Conservation (phyloP, 1,140 invertebrate species). For the Aphis gossypii region DNA sequence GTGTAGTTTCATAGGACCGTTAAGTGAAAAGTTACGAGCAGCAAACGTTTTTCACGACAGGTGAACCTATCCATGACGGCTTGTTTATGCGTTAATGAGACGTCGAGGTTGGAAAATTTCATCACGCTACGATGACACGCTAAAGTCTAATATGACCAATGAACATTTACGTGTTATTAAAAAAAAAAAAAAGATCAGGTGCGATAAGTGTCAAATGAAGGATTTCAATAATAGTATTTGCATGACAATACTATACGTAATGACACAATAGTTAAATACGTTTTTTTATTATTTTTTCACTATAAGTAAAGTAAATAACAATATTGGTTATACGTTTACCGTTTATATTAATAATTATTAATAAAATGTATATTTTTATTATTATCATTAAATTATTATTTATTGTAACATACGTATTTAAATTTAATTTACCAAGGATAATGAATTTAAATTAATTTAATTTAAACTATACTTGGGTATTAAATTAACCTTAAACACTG, state of each 20-base stretch:
- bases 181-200: neutral
- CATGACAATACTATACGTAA: neutral
- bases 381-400: no score
- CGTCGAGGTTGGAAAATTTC: neutral
- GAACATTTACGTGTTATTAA: neutral
- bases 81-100: neutral
- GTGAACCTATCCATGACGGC: neutral
- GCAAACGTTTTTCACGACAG: neutral
- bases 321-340: neutral
- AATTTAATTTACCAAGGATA: no score
- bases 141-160: neutral
- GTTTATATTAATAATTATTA: neutral
- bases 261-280: neutral
- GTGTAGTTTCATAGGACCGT: neutral
- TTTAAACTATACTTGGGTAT: no score
- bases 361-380: neutral
- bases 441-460: no score
- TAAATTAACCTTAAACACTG: no score
- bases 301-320: neutral
- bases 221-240: neutral
- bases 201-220: neutral
- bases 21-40: slow-evolving; percentile 9
- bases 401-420: no score
- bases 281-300: neutral
- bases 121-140: neutral